phyloP scores from a whole-genome alignment of 2,797 vertebrate species.

The Somateria mollissima region DNA sequence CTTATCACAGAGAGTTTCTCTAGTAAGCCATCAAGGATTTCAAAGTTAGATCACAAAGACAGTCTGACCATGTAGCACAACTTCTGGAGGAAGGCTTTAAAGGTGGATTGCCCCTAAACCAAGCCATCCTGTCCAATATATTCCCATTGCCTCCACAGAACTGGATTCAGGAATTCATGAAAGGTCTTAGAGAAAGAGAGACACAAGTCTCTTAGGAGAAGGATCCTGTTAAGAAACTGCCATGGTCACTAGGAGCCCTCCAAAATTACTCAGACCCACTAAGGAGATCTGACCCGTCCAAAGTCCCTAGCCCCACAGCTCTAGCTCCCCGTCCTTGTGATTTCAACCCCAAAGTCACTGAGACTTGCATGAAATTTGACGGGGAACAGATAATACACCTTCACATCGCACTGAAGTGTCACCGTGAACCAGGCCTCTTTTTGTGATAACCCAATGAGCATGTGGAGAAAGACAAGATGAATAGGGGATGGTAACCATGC shows the following conservation, averaged over 20 bases:
- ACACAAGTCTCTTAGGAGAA: neutral
- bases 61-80: neutral
- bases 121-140: neutral
- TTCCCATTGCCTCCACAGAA: neutral
- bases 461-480: neutral
- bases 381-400: neutral
- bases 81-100: neutral
- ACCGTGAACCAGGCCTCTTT: neutral
- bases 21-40: neutral
- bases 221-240: neutral
- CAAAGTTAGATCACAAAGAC: neutral
- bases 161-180: neutral
- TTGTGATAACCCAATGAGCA: neutral
- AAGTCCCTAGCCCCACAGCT: neutral
- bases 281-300: neutral
- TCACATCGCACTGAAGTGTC: neutral
- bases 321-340: neutral
- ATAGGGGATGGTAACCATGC: neutral
- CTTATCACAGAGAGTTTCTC: neutral
- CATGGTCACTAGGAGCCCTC: neutral
- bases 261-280: neutral
- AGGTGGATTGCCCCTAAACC: neutral
- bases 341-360: neutral
- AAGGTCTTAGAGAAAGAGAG: neutral
- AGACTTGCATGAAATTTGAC: neutral